phyloP scores from a whole-genome alignment of 2,113 vertebrate species.

The Leptobrachium ailaonicum region DNA sequence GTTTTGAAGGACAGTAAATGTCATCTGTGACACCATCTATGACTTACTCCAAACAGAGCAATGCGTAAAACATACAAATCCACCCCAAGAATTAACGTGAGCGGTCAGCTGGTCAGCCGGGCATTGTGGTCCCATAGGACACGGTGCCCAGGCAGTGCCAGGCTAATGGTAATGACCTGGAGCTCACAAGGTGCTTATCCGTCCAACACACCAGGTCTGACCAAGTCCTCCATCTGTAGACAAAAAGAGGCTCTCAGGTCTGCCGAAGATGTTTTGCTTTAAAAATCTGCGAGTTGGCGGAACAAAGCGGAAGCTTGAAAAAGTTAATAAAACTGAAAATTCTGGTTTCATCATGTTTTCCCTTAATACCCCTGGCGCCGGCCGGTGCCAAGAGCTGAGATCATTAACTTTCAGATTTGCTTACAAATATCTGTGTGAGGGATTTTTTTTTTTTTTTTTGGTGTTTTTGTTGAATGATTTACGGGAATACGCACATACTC shows the following conservation, averaged over 20 bases:
- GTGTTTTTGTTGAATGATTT: conserved; percentile 32
- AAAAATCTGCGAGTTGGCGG: conserved; percentile 25
- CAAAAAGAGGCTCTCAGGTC: background rate
- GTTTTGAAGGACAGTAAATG: too few relatives aligned
- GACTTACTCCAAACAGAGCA: too few relatives aligned
- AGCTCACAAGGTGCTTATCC: too few relatives aligned
- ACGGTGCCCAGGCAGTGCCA: too few relatives aligned
- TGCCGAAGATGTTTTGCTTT: conserved; percentile 1
- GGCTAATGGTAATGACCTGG: too few relatives aligned
- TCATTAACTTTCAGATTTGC: conserved; percentile 17
- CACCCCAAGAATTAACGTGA: too few relatives aligned
- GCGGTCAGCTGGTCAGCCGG: too few relatives aligned
- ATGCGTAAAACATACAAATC: too few relatives aligned
- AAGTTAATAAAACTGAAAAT: conserved; percentile 23
- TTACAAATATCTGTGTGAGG: conserved; percentile 14
- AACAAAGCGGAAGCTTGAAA: background rate
- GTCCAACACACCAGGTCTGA: too few relatives aligned
- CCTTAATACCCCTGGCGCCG: conserved; percentile 7
- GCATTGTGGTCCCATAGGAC: too few relatives aligned
- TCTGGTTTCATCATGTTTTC: conserved; percentile 34
- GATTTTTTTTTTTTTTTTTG: too few relatives aligned
- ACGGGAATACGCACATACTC: conserved; percentile 11
- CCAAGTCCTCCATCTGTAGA: background rate
- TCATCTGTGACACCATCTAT: too few relatives aligned
- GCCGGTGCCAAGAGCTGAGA: conserved; percentile 15